These are phyloP conservation scores for Asbolus verrucosus DNA, from an alignment of 1,140 invertebrate genomes.

Conservation along the genomic window DNA sequence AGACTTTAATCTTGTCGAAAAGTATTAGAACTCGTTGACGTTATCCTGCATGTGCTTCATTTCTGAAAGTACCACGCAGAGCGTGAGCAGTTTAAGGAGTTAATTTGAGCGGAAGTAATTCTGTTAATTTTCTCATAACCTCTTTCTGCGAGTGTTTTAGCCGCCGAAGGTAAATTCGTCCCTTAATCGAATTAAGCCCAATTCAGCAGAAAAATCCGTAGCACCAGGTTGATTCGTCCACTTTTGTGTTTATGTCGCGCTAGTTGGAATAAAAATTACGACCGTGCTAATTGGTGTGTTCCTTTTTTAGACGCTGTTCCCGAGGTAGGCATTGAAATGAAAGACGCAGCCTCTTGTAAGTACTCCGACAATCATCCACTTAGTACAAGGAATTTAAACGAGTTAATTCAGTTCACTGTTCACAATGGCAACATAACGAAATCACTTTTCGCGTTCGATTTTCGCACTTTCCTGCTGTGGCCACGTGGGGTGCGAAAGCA, in stretches of 20 bases:
- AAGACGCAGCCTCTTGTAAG: conserved; percentile 49
- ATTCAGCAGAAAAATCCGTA: too few relatives aligned
- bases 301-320: conserved; percentile 25
- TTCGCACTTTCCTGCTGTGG: not conserved
- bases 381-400: conserved; percentile 53
- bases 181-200: too few relatives aligned
- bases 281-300: conserved; percentile 37
- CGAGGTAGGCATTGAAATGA: conserved; percentile 27
- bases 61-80: conserved; percentile 2
- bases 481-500: not conserved
- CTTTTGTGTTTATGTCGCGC: not conserved
- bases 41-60: not conserved
- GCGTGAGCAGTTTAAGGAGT: conserved; percentile 4
- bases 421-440: conserved; percentile 23
- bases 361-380: conserved; percentile 57
- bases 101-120: conserved; percentile 8
- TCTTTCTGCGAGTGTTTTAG: conserved; percentile 7
- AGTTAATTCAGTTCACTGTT: conserved; percentile 44
- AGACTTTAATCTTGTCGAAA: too few relatives aligned
- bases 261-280: not conserved
- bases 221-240: too few relatives aligned
- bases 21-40: too few relatives aligned
- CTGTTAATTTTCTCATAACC: conserved; percentile 5
- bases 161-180: not conserved
- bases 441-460: conserved; percentile 27